phyloP scores from a whole-genome alignment of 2,888 invertebrate species.

The Nowickia ferox region DNA sequence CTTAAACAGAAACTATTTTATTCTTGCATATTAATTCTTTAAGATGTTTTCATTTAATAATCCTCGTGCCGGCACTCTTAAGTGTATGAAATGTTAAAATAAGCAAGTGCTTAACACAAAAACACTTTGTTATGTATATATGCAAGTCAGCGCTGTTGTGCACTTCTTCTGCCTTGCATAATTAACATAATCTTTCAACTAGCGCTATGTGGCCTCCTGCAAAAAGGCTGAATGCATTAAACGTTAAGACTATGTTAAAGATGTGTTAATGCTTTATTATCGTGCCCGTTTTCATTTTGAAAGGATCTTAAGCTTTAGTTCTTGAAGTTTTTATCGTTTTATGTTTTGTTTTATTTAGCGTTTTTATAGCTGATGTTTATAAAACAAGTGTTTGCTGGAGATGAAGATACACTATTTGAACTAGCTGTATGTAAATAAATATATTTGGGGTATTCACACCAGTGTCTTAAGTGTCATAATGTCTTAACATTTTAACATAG shows the following conservation, averaged over 20 bases:
- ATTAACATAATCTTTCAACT: slow-evolving; percentile 65
- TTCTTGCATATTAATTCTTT: slow-evolving; percentile 68
- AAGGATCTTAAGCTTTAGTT: slow-evolving; percentile 30
- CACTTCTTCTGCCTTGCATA: slow-evolving; percentile 33
- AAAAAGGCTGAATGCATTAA: slow-evolving; percentile 49
- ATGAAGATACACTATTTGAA: slow-evolving; percentile 19
- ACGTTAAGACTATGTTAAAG: slow-evolving; percentile 30
- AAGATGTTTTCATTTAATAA: slow-evolving; percentile 66
- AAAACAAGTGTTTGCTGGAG: slow-evolving; percentile 13
- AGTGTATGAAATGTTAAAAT: slow-evolving; percentile 30
- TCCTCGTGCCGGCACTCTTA: slow-evolving; percentile 38
- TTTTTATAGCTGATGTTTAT: background rate
- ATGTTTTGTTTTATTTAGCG: background rate
- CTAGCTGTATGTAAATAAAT: background rate
- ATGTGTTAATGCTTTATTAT: slow-evolving; percentile 70
- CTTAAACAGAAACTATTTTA: slow-evolving; percentile 31
- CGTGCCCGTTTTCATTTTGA: slow-evolving; percentile 52
- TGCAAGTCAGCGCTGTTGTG: slow-evolving; percentile 19
- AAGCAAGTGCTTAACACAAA: slow-evolving; percentile 36
- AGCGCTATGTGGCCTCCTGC: slow-evolving; percentile 52
- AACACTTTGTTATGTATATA: background rate
- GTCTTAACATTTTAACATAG: too few relatives aligned
- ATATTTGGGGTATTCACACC: too few relatives aligned
- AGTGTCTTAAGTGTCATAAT: too few relatives aligned
- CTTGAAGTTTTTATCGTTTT: slow-evolving; percentile 1